These are phyloP conservation scores for Phortica okadai DNA, from an alignment of 2,888 invertebrate species.

Conservation along the genomic window DNA sequence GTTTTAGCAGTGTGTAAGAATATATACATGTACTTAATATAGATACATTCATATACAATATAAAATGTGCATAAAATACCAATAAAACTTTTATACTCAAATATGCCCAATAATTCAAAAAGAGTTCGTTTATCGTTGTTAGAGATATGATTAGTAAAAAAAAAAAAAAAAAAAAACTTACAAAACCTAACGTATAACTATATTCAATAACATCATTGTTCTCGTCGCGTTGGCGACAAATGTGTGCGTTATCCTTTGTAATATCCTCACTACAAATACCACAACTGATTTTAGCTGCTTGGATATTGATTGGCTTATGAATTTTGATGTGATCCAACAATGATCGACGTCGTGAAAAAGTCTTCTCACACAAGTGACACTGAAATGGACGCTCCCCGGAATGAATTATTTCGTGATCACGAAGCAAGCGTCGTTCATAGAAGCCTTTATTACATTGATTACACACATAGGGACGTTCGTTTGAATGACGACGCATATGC, in stretches of 20 bases:
- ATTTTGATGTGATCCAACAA: constrained; percentile 46
- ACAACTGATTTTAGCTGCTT: background rate
- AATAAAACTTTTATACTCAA: constrained; percentile 8
- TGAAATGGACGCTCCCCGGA: constrained; percentile 45
- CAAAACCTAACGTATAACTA: background rate
- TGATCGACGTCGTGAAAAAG: constrained; percentile 48
- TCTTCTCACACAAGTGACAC: constrained; percentile 43
- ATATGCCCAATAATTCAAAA: background rate
- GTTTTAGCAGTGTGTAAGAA: constrained; percentile 8
- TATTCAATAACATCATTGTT: background rate
- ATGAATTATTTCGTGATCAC: constrained; percentile 46
- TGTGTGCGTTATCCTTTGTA: background rate
- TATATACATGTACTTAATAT: background rate
- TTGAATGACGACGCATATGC: constrained; percentile 46
- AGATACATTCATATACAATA: too few species aligned
- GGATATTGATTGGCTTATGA: constrained; percentile 34
- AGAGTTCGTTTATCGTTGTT: background rate
- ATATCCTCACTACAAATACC: too few species aligned
- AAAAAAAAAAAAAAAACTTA: background rate
- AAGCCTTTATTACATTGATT: constrained; percentile 46
- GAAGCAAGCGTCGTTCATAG: constrained; percentile 44
- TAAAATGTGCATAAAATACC: background rate
- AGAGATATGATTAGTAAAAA: background rate
- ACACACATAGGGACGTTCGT: constrained; percentile 44
- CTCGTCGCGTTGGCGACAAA: background rate